Evolutionary conservation across 2,888 invertebrate genomes (phyloP), one percentile per base, ranked within the genome.

Genomic region (Hydropsyche betteni): DNA sequence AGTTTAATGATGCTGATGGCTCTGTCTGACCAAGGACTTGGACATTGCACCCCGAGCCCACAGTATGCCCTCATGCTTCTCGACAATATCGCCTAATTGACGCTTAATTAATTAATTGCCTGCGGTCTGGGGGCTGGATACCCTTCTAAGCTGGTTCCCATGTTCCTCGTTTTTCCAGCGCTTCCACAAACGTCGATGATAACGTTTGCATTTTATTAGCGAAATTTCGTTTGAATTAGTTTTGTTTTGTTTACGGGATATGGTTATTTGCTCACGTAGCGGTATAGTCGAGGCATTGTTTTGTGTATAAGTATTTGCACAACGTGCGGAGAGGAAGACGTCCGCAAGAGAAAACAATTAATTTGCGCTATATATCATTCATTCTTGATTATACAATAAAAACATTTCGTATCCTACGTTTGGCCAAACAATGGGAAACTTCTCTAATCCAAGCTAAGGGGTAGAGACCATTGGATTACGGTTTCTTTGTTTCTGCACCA

Each of bases 361-460:
- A n/a, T 55, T 55, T n/a, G 55, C 55, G 55, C 16, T n/a, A 16
- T 55, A n/a, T 55, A 14, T 55, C 55, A n/a, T 55, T 55, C 6
- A 36, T 34, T 33, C 34, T 12, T 61, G 61, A 24, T 16, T 61
- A 16, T 61, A 24, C 33, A 33, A 64, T n/a, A 36, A 64, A 64
- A 64, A 64, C 36, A 44, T 33, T 64, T 55, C 16, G 55, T 55
- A 34, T 64, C 36, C 33, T 12, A 64, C 12, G 16, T 16, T 58
- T 16, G 16, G n/a, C 5, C 12, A 8, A 16, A 61, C 61, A 64
- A 64, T 64, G 36, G 36, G 2, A 64, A 64, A 64, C 64, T 64
- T 64, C 64, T 34, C 64, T 64, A 64, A 64, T 64, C 64, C 64
- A 5, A 24, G 64, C 34, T 36, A 64, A 64, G 36, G 64, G 64